Conservation (phyloP, 2,797 vertebrate genomes). For the Aselliscus stoliczkanus region DNA sequence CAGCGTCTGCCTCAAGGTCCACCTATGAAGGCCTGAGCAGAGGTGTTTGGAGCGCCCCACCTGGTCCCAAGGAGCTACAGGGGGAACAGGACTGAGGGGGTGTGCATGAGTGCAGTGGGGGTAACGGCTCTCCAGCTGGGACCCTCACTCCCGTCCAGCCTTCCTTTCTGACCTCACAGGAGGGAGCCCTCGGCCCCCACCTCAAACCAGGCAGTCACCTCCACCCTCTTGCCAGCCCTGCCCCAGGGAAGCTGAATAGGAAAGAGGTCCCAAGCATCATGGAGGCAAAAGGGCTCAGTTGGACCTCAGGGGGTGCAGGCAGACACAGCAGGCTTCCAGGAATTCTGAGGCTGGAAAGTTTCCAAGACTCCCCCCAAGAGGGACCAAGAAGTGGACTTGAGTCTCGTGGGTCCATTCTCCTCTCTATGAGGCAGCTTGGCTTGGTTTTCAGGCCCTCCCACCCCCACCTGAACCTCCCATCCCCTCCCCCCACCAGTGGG, state of each 20-base stretch:
- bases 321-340: neutral
- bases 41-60: neutral
- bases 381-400: neutral
- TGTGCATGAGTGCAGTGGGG: too few relatives aligned
- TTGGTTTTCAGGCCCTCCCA: neutral
- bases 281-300: neutral
- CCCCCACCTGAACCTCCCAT: neutral
- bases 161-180: neutral
- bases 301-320: neutral
- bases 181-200: neutral
- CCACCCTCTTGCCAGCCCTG: neutral
- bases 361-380: neutral
- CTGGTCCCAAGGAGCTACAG: neutral
- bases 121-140: neutral
- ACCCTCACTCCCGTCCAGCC: neutral
- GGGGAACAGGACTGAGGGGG: neutral
- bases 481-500: neutral
- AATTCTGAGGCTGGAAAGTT: neutral
- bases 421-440: neutral
- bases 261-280: neutral
- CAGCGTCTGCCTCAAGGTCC: neutral
- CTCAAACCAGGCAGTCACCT: neutral
- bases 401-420: neutral
- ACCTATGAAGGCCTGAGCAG: neutral
- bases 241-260: neutral